phyloP scores from a whole-genome alignment of 2,113 vertebrate species.

The Indicator indicator region DNA sequence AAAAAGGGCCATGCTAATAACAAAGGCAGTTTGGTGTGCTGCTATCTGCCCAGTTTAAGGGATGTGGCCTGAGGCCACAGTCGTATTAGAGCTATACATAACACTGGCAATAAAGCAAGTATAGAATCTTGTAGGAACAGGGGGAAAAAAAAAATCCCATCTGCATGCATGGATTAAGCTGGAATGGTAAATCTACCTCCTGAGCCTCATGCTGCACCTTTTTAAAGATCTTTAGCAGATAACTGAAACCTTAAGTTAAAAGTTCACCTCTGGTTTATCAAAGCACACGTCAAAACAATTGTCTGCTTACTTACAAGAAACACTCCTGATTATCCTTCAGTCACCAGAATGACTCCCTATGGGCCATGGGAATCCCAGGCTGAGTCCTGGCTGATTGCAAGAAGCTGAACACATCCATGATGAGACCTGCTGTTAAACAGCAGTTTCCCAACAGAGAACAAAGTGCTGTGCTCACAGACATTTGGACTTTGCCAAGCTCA shows the following conservation, averaged over 20 bases:
- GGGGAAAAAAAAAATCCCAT: background rate
- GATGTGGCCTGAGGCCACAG: background rate
- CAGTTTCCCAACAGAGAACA: background rate
- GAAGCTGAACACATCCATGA: background rate
- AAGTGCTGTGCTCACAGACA: background rate
- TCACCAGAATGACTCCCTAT: background rate
- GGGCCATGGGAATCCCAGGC: background rate
- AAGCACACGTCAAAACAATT: background rate
- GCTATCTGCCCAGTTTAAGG: constrained; percentile 12
- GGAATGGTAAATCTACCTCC: background rate
- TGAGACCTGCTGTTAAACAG: background rate
- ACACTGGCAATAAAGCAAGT: background rate
- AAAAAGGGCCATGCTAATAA: background rate
- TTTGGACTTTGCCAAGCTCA: background rate
- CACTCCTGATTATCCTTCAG: background rate
- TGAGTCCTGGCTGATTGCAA: background rate
- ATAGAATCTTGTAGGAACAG: background rate
- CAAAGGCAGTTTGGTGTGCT: background rate
- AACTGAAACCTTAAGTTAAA: background rate
- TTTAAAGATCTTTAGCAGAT: background rate
- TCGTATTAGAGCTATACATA: background rate
- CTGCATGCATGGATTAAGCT: background rate
- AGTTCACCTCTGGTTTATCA: background rate
- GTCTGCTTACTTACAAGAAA: background rate
- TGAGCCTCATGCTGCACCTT: background rate